Conservation (phyloP, 2,113 vertebrate genomes). For the Phyllostomus hastatus region DNA sequence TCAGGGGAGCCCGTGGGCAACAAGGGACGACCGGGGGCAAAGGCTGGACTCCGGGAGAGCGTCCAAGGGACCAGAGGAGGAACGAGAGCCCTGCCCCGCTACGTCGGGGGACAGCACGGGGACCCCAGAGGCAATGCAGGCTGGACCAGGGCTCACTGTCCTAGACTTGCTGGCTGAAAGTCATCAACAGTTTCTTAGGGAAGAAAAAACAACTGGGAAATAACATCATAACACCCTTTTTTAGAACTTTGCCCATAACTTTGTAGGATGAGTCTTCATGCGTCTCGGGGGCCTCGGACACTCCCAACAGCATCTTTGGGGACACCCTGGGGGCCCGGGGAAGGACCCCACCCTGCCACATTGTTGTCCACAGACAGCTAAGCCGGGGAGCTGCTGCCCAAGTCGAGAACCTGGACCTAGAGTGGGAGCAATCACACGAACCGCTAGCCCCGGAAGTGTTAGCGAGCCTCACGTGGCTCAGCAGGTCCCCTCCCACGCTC, state of each 20-base stretch:
- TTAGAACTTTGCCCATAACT: neutral
- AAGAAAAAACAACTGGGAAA: neutral
- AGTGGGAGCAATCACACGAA: neutral
- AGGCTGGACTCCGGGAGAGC: neutral
- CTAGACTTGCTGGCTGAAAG: neutral
- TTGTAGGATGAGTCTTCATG: neutral
- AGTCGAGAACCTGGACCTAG: neutral
- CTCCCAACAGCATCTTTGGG: neutral
- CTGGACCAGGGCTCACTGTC: neutral
- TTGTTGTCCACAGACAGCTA: neutral
- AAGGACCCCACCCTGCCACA: fast-evolving
- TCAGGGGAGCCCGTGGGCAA: fast-evolving
- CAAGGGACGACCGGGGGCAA: fast-evolving
- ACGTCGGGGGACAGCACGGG: no score
- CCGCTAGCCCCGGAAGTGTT: fast-evolving
- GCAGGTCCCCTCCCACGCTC: fast-evolving
- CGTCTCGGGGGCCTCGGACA: no score
- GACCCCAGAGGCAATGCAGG: neutral
- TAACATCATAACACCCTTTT: neutral
- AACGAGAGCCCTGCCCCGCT: neutral
- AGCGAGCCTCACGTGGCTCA: neutral
- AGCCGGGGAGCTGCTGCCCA: no score
- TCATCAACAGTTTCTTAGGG: neutral
- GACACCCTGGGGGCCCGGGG: neutral
- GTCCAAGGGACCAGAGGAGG: fast-evolving